Evolutionary conservation across 2,888 invertebrate species (phyloP).

Genomic region (Steinernema carpocapsae): DNA sequence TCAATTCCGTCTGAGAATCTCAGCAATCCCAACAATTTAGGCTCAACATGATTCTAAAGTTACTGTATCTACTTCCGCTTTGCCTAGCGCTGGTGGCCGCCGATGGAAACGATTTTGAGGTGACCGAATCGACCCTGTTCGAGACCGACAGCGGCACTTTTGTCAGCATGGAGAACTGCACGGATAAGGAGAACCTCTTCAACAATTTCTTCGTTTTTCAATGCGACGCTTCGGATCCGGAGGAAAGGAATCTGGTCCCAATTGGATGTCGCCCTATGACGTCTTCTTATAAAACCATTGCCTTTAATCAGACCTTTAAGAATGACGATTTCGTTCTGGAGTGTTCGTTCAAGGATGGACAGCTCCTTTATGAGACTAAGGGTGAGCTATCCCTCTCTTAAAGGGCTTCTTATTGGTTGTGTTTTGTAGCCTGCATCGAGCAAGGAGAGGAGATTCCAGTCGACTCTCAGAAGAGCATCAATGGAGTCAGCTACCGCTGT

Average conservation of each 20-base stretch:
- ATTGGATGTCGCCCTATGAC: not conserved
- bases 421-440: constrained; percentile 12
- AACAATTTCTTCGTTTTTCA: not conserved
- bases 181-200: not conserved
- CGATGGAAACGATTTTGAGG: constrained; percentile 1
- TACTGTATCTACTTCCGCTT: not conserved
- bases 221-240: not conserved
- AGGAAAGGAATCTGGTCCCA: not conserved
- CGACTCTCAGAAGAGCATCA: not conserved
- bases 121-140: constrained; percentile 6
- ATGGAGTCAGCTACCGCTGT: not conserved
- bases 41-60: constrained; percentile 8
- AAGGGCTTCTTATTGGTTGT: not conserved
- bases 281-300: not conserved
- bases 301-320: not conserved
- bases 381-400: not conserved
- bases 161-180: constrained; percentile 12
- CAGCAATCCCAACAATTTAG: too few species aligned
- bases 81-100: not conserved
- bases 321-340: constrained; percentile 18
- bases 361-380: constrained; percentile 20
- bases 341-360: constrained; percentile 5
- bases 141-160: not conserved
- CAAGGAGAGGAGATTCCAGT: constrained; percentile 11
- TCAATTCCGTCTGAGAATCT: too few species aligned